Conservation (phyloP, 2,888 invertebrate genomes). For the Habroteleia sp. region DNA sequence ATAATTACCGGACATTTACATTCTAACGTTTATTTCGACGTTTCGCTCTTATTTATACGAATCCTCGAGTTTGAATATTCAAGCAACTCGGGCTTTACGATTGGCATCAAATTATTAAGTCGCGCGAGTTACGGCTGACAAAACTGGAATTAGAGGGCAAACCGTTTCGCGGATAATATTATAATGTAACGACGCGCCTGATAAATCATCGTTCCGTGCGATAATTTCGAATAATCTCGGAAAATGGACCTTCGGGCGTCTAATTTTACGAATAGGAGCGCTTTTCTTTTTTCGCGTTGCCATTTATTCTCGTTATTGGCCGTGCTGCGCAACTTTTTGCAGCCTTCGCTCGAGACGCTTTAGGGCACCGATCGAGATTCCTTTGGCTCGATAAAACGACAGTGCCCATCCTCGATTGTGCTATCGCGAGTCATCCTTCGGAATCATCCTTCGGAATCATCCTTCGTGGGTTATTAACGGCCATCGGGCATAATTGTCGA, state of each 20-base stretch:
- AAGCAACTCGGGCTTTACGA: conserved; percentile 17
- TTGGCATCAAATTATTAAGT: conserved; percentile 71
- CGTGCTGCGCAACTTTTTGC: conserved; percentile 36
- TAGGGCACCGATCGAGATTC: conserved; percentile 67
- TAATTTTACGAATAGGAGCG: conserved; percentile 63
- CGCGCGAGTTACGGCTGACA: not conserved
- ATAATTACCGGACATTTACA: conserved; percentile 36
- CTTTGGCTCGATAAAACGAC: conserved; percentile 66
- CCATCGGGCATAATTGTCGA: conserved; percentile 72
- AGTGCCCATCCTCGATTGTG: conserved; percentile 62
- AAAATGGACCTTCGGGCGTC: conserved; percentile 53
- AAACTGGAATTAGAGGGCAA: too few relatives aligned
- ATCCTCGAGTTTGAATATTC: conserved; percentile 22
- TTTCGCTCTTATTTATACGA: conserved; percentile 27
- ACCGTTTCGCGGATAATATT: too few relatives aligned
- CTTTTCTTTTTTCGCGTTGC: conserved; percentile 31
- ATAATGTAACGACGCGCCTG: conserved; percentile 14
- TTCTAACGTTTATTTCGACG: conserved; percentile 22
- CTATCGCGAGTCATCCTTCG: too few relatives aligned
- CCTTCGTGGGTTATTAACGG: conserved; percentile 71
- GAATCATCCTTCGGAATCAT: too few relatives aligned
- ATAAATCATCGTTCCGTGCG: too few relatives aligned
- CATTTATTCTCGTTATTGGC: conserved; percentile 44
- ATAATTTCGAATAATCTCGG: conserved; percentile 26
- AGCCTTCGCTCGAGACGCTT: conserved; percentile 43